Evolutionary conservation across 2,888 invertebrate species (phyloP), one percentile per base, ranked within the genome.

Genomic region (Mactromeris polynyma): DNA sequence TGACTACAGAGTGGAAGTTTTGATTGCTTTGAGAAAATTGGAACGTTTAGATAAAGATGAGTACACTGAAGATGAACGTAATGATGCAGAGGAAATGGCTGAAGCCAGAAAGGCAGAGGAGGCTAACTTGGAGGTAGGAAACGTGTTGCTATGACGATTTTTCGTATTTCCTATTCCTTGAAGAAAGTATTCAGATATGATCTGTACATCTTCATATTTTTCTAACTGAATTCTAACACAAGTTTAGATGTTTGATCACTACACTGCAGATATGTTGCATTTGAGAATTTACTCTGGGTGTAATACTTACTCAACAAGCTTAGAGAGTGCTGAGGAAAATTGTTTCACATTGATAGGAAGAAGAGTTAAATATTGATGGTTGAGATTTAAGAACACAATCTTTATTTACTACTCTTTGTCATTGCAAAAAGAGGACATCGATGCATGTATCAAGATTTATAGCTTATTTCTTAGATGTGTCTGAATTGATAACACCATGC

Each of bases 21-120:
- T 97, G 88, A 96, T 96, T 36, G 93, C 95, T 7, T 93, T 97
- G 36, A 91, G 96, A 51, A 95, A 95, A 51, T 92, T 97, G 26
- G 96, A 96, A 90, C 93, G 96, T 81, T 94, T 97, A 33, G 96
- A 97, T 92, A 97, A 97, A 89, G 96, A 96, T 78, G 96, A 96
- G 82, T 96, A 95, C 91, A 94, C 93, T 4, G 96, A 96, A 17
- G 96, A 97, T 51, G 96, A 97, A 83, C 90, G 96, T 81, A 93
- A 93, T 19, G 96, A 97, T 58, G 96, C 96, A 7, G 95, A 96
- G 91, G 95, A 96, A 46, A 94, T 96, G 40, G 94, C 94, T 38
- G 96, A 96, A 90, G 94, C 95, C 82, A 91, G 96, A 69, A 92
- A 94, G 86, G 90, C 87, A 42, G 96, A 96, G 89, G 91, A 93